Percentiles rank a stretch among this genome's conserved stretches.
Evolutionary conservation across 2,888 invertebrate species (phyloP).

Genomic region (Pammene fasciana): DNA sequence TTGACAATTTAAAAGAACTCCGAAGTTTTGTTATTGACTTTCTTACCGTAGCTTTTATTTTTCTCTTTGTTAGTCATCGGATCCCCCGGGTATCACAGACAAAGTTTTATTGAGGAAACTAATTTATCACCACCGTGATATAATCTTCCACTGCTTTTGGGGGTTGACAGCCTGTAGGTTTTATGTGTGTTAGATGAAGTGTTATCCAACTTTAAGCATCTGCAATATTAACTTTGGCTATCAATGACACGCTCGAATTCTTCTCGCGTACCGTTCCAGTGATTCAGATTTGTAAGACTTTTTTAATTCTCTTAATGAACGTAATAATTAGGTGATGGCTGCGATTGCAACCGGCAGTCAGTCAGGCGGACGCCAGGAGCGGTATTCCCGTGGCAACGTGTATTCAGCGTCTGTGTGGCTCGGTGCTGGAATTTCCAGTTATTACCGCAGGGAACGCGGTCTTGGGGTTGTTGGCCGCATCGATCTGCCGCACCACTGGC

Average conservation of each 20-base stretch:
- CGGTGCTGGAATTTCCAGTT: constrained; percentile 79
- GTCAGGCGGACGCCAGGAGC: constrained; percentile 66
- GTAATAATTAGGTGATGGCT: constrained; percentile 30
- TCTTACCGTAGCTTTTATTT: constrained; percentile 17
- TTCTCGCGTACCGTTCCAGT: constrained; percentile 45
- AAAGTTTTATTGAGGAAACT: constrained; percentile 62
- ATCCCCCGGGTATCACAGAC: constrained; percentile 47
- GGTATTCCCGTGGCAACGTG: constrained; percentile 69
- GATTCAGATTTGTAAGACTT: constrained; percentile 18
- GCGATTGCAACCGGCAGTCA: constrained; percentile 54
- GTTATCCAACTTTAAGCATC: constrained; percentile 26
- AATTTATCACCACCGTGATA: constrained; percentile 67
- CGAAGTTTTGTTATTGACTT: constrained; percentile 24
- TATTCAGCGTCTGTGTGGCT: constrained; percentile 59
- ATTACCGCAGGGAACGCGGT: constrained; percentile 71
- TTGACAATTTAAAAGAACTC: neutral
- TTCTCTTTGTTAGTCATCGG: constrained; percentile 48
- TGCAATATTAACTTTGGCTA: constrained; percentile 17
- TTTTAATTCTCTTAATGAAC: constrained; percentile 12
- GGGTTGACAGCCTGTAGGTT: constrained; percentile 51
- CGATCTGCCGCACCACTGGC: constrained; percentile 72
- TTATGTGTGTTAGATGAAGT: constrained; percentile 59
- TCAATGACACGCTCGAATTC: neutral
- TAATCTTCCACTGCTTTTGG: constrained; percentile 60
- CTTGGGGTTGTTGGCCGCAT: constrained; percentile 79